Conservation (phyloP, 2,113 vertebrate genomes). For the Antechinus flavipes region DNA sequence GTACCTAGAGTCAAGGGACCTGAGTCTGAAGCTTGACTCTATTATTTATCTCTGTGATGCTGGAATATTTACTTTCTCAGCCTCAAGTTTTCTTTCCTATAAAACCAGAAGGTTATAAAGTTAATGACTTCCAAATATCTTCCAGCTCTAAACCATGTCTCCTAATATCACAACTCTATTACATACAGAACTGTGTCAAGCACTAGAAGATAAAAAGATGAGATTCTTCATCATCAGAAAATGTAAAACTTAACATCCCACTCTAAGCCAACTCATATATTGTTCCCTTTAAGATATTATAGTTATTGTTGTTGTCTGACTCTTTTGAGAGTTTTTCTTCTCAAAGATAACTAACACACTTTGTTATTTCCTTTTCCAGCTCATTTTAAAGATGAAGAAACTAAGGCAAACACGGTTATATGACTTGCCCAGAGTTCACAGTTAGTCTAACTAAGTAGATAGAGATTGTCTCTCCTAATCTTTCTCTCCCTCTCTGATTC, state of each 20-base stretch:
- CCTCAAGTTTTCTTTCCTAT: not conserved
- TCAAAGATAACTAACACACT: not conserved
- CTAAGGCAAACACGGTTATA: too few species aligned
- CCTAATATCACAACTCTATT: not conserved
- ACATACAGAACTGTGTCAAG: not conserved
- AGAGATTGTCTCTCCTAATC: not conserved
- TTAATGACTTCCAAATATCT: not conserved
- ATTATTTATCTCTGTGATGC: not conserved
- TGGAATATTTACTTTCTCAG: not conserved
- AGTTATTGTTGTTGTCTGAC: not conserved
- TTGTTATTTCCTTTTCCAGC: not conserved
- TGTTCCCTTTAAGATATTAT: not conserved
- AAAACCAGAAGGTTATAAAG: not conserved
- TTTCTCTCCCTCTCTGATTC: not conserved
- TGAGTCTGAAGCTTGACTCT: not conserved
- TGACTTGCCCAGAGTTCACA: too few species aligned
- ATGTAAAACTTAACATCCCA: not conserved
- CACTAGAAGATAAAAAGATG: not conserved
- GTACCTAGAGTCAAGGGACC: not conserved
- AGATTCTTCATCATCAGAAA: not conserved
- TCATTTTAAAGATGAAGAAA: not conserved
- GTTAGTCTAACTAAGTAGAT: not conserved
- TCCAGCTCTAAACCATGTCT: not conserved
- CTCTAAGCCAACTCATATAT: not conserved
- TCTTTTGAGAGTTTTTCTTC: not conserved